Conservation (phyloP, 1,140 invertebrate species). For the Frieseomelitta varia region DNA sequence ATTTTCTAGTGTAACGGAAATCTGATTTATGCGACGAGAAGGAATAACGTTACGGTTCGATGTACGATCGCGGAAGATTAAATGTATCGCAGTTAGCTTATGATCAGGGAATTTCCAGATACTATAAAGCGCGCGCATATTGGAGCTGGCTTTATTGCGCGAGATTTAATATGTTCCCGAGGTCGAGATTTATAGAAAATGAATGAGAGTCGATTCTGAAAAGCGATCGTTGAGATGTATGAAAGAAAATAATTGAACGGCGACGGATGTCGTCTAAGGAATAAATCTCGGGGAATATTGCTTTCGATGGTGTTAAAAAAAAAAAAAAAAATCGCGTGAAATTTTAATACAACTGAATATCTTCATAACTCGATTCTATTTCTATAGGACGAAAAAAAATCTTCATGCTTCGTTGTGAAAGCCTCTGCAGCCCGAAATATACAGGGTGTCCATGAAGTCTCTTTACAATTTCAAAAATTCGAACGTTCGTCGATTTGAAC, state of each 20-base stretch:
- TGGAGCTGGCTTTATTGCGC: conserved; percentile 10
- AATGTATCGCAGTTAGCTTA: conserved; percentile 20
- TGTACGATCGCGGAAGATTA: conserved; percentile 4
- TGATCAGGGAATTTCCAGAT: conserved; percentile 20
- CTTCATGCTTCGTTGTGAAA: too few relatives aligned
- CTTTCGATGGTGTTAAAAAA: not conserved
- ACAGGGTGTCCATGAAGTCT: too few relatives aligned
- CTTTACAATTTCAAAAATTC: too few relatives aligned
- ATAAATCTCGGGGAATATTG: not conserved
- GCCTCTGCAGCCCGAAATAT: too few relatives aligned
- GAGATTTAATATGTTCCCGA: conserved; percentile 28
- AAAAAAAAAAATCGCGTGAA: too few relatives aligned
- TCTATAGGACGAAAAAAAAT: too few relatives aligned
- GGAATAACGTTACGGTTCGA: not conserved
- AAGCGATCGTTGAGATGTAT: not conserved
- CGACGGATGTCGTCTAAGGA: not conserved
- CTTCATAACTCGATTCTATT: too few relatives aligned
- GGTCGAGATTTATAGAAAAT: conserved; percentile 60
- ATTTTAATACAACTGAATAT: too few relatives aligned
- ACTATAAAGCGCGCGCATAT: conserved; percentile 1
- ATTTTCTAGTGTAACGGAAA: not conserved
- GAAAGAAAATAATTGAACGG: not conserved
- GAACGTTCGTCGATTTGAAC: too few relatives aligned
- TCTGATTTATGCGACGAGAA: not conserved
- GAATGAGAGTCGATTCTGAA: not conserved